These are phyloP conservation scores for Crambe crambe DNA, from an alignment of 37 sponge, comb jelly and placozoan species.

Conservation along the genomic window DNA sequence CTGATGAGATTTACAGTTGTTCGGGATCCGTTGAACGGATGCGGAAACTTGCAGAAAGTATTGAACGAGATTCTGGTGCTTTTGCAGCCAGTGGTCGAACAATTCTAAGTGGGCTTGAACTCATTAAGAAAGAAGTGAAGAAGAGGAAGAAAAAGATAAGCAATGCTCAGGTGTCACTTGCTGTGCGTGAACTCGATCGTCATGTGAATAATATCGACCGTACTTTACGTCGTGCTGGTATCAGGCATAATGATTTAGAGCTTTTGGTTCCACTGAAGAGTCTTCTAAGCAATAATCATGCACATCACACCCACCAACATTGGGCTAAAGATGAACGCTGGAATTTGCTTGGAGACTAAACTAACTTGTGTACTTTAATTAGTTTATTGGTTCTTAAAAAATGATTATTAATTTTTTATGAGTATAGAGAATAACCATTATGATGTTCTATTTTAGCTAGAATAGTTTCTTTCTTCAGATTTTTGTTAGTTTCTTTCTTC, in stretches of 20 bases:
- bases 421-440: too few relatives aligned
- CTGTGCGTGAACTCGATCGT: constrained; percentile 18
- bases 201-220: constrained; percentile 4
- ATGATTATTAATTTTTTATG: too few relatives aligned
- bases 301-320: constrained; percentile 56
- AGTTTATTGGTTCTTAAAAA: too few relatives aligned
- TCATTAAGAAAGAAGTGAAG: constrained; percentile 41
- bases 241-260: constrained; percentile 12
- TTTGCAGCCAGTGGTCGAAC: constrained; percentile 35
- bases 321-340: constrained; percentile 44
- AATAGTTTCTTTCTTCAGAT: too few relatives aligned
- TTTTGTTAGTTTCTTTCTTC: too few relatives aligned
- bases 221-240: constrained; percentile 35
- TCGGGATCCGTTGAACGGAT: constrained; percentile 44
- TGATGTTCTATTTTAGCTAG: too few relatives aligned
- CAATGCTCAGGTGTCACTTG: constrained; percentile 26
- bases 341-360: constrained; percentile 32
- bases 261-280: constrained; percentile 19
- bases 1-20: constrained; percentile 63
- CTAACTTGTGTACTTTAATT: too few relatives aligned
- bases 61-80: constrained; percentile 17
- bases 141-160: constrained; percentile 45
- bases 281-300: constrained; percentile 22
- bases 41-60: constrained; percentile 28
- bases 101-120: constrained; percentile 28